phyloP scores from a whole-genome alignment of 2,113 vertebrate genomes.

The Nestor notabilis region DNA sequence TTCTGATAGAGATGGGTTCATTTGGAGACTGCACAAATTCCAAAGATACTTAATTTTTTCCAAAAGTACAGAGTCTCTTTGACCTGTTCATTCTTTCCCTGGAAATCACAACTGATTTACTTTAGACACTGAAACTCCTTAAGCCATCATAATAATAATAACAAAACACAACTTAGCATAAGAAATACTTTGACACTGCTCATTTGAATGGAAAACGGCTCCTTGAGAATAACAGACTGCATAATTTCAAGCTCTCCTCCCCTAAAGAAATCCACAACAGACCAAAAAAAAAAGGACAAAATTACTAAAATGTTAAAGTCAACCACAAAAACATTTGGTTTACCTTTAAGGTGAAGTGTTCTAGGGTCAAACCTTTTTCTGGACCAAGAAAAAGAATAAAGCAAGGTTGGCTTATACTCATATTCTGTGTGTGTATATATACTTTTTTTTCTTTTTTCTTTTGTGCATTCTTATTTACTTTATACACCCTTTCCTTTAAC shows the following conservation, averaged over 20 bases:
- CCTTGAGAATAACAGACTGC: background rate
- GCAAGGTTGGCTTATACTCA: background rate
- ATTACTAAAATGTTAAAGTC: background rate
- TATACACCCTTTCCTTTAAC: background rate
- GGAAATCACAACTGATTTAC: background rate
- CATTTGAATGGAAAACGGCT: background rate
- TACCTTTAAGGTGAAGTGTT: background rate
- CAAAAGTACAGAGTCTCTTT: background rate
- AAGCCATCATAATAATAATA: background rate
- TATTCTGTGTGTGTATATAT: rapidly evolving
- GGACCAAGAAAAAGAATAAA: background rate
- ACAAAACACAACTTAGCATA: background rate
- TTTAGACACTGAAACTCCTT: background rate
- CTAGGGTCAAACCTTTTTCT: background rate
- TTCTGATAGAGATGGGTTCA: background rate
- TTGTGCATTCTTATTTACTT: background rate
- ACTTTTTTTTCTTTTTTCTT: background rate
- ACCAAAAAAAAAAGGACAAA: background rate
- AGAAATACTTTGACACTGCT: background rate
- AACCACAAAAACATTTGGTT: background rate
- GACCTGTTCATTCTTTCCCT: background rate
- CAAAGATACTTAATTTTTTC: background rate
- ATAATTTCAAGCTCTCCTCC: background rate
- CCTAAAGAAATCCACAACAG: background rate
- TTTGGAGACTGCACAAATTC: background rate